Evolutionary conservation across 2,797 vertebrate species (phyloP).

Genomic region (Carapus acus): DNA sequence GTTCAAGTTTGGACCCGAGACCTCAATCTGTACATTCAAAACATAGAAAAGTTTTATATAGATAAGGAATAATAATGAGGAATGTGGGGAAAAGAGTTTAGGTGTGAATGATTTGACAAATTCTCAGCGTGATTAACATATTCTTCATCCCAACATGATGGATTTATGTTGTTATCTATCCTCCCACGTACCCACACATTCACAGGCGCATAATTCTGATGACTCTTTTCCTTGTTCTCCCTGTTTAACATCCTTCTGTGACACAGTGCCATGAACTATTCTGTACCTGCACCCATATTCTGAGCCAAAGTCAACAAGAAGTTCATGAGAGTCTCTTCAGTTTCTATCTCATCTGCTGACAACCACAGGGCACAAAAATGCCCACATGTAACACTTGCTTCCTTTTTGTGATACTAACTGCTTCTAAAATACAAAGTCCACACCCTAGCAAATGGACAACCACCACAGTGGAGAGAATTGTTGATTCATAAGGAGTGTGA

Average conservation of each 20-base stretch:
- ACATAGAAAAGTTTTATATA: neutral
- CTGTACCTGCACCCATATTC: conserved; percentile 28
- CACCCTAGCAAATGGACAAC: conserved; percentile 24
- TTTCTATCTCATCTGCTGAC: conserved; percentile 59
- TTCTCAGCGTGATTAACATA: no score
- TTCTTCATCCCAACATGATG: no score
- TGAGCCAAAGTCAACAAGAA: conserved; percentile 62
- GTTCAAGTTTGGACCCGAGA: neutral
- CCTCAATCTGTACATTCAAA: neutral
- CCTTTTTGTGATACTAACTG: conserved; percentile 8
- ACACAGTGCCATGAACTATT: conserved; percentile 38
- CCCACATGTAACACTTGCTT: neutral
- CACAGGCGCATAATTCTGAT: no score
- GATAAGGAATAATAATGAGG: no score
- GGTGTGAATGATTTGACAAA: no score
- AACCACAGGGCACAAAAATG: conserved; percentile 8
- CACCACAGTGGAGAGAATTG: conserved; percentile 30
- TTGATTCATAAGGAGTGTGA: conserved; percentile 46
- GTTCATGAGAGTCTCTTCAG: conserved; percentile 59
- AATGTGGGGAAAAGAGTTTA: no score
- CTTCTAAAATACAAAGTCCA: conserved; percentile 30
- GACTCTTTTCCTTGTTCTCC: conserved; percentile 36
- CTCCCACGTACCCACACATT: conserved; percentile 11
- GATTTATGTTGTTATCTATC: neutral
- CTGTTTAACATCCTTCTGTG: conserved; percentile 17